These are phyloP conservation scores for Saxidomus purpurata DNA, from an alignment of 1,140 invertebrate genomes.

Conservation along the genomic window DNA sequence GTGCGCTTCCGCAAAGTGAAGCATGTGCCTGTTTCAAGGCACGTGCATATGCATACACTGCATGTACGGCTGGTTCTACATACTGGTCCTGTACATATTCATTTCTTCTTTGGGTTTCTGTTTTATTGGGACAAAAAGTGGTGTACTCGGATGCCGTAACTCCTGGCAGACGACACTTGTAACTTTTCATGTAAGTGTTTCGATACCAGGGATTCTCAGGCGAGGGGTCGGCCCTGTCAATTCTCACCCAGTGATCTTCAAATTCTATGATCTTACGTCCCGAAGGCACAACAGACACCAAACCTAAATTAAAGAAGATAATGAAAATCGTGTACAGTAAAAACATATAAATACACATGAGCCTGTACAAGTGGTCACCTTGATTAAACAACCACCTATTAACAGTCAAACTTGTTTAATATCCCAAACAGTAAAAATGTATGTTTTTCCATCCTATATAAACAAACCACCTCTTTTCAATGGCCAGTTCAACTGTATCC, in stretches of 20 bases:
- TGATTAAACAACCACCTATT: no score
- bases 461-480: no score
- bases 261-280: constrained; percentile 81
- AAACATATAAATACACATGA: no score
- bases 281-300: constrained; percentile 80
- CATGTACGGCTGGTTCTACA: constrained; percentile 86
- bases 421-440: no score
- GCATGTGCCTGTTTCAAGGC: constrained; percentile 85
- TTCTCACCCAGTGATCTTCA: constrained; percentile 85
- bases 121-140: constrained; percentile 39
- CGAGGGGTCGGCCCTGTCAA: constrained; percentile 80
- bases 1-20: constrained; percentile 77
- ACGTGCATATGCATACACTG: constrained; percentile 85
- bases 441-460: no score
- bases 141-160: constrained; percentile 56
- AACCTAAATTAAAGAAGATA: constrained; percentile 17
- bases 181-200: constrained; percentile 83
- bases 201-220: constrained; percentile 85
- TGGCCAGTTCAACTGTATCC: no score
- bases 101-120: constrained; percentile 70
- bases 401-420: no score
- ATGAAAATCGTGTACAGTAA: no score
- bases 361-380: no score
- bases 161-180: constrained; percentile 74
- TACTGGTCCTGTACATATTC: constrained; percentile 81